Base-by-base conservation (phyloP, 1,140 invertebrate species). In the Chrysoperla carnea region DNA sequence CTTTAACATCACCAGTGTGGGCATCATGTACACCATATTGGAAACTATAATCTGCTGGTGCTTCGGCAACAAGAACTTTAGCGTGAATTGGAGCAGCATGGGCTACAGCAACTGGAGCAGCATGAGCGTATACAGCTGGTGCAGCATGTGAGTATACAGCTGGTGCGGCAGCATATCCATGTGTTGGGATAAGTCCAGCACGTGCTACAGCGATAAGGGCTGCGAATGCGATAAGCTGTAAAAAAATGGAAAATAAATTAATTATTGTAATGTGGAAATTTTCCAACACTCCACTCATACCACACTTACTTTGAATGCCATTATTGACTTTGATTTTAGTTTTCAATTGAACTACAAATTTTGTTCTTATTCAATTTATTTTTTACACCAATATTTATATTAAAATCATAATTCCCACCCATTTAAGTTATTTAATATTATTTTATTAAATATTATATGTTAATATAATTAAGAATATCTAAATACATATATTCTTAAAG, bases 11-110 rank as follows among this genome's bases (percentile, higher is more conserved):
- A 46, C 81, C 76, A 23, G 74, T 83, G 57, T 76, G 70, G 33
- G 70, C 68, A 55, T 84, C 81, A 48, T 76, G 69, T 9, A 84
- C 76, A 8, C 74, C 75, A 52, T 84, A 84, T 50, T 75, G 78
- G 53, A 78, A 82, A 47, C 71, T 70, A 58, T 84, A 84, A 47
- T 72, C 2, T 2, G 17, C 17, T 23, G 17, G 17, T n/a, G 43
- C 35, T 41, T 46, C 38, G 40, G 45, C 44, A 41, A 48, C 44
- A 29, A 37, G 39, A 2, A 47, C 29, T 8, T 23, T 23, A 23
- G 17, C 17, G 17, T 23, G 17, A 23, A 23, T 23, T 23, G 46
- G 41, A 14, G 50, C 37, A 45, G 33, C 45, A 29, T 45, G 47
- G 29, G 17, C 17, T 3, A 23, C 17, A 23, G 17, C 17, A 3